These are phyloP conservation scores for Fopius arisanus DNA, from an alignment of 1,140 invertebrate species.

Conservation along the genomic window DNA sequence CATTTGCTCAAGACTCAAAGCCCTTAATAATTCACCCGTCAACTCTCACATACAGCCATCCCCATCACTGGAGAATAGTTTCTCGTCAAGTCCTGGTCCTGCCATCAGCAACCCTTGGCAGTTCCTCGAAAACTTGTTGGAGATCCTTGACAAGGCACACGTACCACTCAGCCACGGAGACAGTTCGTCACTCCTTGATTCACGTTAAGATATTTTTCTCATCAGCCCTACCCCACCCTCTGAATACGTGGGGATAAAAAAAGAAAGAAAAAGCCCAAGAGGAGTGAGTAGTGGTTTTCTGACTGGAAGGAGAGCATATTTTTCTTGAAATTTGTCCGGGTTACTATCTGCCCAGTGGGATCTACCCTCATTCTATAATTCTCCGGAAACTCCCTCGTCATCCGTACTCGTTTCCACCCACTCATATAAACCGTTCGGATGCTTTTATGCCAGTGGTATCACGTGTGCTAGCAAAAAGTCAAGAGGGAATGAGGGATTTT, in stretches of 20 bases:
- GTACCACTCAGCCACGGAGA: constrained; percentile 51
- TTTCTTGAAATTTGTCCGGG: constrained; percentile 61
- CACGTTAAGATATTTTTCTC: constrained; percentile 63
- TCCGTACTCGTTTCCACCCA: constrained; percentile 17
- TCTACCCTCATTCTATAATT: constrained; percentile 62
- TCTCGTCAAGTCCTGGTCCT: background rate
- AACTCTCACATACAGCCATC: background rate
- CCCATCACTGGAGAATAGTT: background rate
- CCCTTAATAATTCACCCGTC: background rate
- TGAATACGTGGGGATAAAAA: constrained; percentile 13
- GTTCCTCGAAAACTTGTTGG: background rate
- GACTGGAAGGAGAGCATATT: constrained; percentile 50
- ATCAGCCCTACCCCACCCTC: constrained; percentile 37
- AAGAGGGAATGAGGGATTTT: constrained; percentile 6
- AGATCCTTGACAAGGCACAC: constrained; percentile 35
- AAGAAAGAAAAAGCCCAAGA: background rate
- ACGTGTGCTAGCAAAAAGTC: constrained; percentile 14
- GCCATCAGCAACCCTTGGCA: background rate
- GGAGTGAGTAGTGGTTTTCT: background rate
- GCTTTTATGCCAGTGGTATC: background rate
- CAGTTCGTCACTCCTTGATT: constrained; percentile 53
- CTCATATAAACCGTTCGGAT: background rate
- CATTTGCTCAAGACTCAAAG: no score
- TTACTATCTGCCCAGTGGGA: constrained; percentile 54
- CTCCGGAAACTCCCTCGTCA: constrained; percentile 29